Percentiles rank a stretch among this genome's conserved stretches.
These are phyloP conservation scores for Brachylomia viminalis DNA, from an alignment of 2,888 invertebrate genomes.

Conservation along the genomic window DNA sequence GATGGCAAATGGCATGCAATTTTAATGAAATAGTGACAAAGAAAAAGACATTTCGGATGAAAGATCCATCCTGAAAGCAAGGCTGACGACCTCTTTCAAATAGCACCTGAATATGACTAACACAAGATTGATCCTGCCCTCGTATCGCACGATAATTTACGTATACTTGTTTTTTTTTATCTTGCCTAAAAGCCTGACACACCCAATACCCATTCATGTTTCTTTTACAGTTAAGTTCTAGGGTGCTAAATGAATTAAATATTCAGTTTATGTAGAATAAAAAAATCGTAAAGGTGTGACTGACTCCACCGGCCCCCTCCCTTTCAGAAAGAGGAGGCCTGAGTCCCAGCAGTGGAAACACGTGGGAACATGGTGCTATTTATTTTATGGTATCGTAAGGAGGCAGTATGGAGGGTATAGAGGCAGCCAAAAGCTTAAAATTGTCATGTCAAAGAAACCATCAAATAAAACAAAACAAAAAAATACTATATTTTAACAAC, in stretches of 20 bases:
- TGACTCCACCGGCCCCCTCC: not conserved
- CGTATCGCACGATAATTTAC: slow-evolving; percentile 15
- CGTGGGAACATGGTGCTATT: not conserved
- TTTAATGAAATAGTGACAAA: not conserved
- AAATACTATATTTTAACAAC: too few relatives aligned
- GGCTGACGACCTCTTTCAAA: not conserved
- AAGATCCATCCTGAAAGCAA: not conserved
- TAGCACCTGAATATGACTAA: slow-evolving; percentile 15
- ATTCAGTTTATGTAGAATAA: not conserved
- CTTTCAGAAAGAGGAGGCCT: not conserved
- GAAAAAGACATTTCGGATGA: not conserved
- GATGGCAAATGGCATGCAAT: not conserved
- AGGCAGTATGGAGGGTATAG: too few relatives aligned
- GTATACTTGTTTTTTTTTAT: not conserved
- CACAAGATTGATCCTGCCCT: not conserved
- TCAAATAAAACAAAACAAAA: not conserved
- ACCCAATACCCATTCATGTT: slow-evolving; percentile 9
- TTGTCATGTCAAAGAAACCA: not conserved
- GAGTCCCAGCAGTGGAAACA: not conserved
- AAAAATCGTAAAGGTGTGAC: not conserved
- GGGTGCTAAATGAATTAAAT: not conserved
- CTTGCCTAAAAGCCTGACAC: slow-evolving; percentile 10
- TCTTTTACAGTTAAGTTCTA: not conserved
- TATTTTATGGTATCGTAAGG: too few relatives aligned
- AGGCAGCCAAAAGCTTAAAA: not conserved